phyloP scores from a whole-genome alignment of 2,797 vertebrate genomes.

The Spinus olivaceus region DNA sequence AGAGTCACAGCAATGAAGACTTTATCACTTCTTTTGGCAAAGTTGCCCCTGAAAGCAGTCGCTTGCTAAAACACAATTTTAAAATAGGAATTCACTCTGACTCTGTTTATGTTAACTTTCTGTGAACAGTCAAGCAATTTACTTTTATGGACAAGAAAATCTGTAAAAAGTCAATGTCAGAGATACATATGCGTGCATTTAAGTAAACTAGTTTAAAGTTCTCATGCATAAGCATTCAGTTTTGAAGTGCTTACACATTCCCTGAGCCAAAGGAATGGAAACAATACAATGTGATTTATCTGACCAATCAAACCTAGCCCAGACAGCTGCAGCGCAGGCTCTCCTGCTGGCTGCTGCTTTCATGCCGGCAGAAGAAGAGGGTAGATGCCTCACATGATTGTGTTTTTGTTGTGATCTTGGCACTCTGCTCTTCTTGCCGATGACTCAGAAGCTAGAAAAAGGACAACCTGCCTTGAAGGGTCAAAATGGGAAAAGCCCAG shows the following conservation, averaged over 20 bases:
- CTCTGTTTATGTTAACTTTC: conserved; percentile 36
- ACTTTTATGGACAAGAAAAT: conserved; percentile 60
- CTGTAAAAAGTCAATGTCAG: conserved; percentile 42
- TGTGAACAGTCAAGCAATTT: conserved; percentile 47
- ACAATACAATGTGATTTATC: conserved; percentile 67
- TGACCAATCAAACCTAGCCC: conserved; percentile 55
- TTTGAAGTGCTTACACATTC: conserved; percentile 62
- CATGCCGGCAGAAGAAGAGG: background rate
- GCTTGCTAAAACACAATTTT: background rate
- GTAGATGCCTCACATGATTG: background rate
- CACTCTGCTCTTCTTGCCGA: background rate
- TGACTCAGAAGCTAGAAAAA: background rate
- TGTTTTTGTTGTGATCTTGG: background rate
- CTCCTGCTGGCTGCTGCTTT: conserved; percentile 43
- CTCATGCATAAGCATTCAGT: conserved; percentile 57
- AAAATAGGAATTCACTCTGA: background rate
- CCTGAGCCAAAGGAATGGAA: conserved; percentile 59
- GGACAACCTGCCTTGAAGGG: background rate
- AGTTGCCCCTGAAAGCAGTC: background rate
- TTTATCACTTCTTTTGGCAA: background rate
- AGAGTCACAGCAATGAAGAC: background rate
- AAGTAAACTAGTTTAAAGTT: conserved; percentile 49
- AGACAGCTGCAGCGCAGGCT: conserved; percentile 46
- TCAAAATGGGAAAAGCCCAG: background rate
- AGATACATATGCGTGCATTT: conserved; percentile 62